A percentile compares a stretch with the other conserved stretches of the same genome.
Conservation (phyloP, 1,140 invertebrate genomes). For the Globodera rostochiensis region DNA sequence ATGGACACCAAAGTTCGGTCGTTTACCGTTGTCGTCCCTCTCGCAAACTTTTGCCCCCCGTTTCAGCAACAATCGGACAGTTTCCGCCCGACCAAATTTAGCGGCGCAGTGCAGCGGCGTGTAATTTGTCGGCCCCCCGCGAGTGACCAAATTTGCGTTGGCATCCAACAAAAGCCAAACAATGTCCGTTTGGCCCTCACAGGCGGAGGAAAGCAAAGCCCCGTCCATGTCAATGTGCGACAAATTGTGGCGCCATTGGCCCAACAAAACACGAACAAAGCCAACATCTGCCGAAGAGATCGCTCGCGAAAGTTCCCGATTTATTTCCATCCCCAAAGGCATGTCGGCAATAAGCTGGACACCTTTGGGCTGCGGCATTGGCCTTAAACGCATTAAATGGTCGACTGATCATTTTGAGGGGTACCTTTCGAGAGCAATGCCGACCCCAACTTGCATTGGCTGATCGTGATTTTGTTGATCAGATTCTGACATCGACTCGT, state of each 20-base stretch:
- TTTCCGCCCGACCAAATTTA: neutral
- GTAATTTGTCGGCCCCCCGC: neutral
- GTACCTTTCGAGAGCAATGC: too few species aligned
- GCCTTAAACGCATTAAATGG: too few species aligned
- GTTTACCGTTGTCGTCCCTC: too few species aligned
- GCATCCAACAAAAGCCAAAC: neutral
- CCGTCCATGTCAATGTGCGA: neutral
- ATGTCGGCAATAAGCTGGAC: too few species aligned
- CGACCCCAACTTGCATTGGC: too few species aligned
- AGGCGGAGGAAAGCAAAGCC: neutral
- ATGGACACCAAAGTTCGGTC: too few species aligned
- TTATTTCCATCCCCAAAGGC: too few species aligned
- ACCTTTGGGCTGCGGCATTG: too few species aligned
- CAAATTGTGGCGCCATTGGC: neutral
- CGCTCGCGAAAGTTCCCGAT: neutral
- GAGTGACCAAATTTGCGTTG: neutral
- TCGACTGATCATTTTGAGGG: too few species aligned
- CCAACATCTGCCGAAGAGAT: neutral
- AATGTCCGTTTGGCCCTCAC: neutral
- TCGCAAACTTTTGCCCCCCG: neutral
- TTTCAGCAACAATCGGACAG: neutral
- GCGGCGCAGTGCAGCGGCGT: neutral
- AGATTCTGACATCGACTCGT: too few species aligned
- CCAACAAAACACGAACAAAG: neutral
- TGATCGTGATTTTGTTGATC: too few species aligned